These are phyloP conservation scores for Kuschelorhynchus macadamiae DNA, from an alignment of 2,888 invertebrate genomes.

Conservation along the genomic window DNA sequence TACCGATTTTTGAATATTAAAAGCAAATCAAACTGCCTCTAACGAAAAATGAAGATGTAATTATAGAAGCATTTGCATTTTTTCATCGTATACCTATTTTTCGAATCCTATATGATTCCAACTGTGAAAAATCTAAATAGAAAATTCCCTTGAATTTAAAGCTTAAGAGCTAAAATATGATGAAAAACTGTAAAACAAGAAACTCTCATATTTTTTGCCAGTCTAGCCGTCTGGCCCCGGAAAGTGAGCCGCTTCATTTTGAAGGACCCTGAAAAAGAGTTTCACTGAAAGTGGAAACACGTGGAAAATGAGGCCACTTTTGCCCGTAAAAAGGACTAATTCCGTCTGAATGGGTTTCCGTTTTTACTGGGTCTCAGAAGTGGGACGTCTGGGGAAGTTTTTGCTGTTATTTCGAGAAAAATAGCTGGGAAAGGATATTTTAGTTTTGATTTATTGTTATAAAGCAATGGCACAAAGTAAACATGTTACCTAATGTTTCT, in stretches of 20 bases:
- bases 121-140: too few species aligned
- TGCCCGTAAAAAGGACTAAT: slow-evolving; percentile 9
- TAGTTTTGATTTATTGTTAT: too few species aligned
- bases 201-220: slow-evolving; percentile 34
- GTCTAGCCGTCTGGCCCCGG: slow-evolving; percentile 45
- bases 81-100: too few species aligned
- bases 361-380: slow-evolving; percentile 30
- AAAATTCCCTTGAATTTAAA: too few species aligned
- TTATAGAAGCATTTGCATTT: too few species aligned
- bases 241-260: slow-evolving; percentile 15
- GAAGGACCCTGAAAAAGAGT: slow-evolving; percentile 33
- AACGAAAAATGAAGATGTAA: too few species aligned
- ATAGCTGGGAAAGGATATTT: too few species aligned
- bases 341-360: slow-evolving; percentile 28
- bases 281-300: slow-evolving; percentile 41
- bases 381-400: slow-evolving; percentile 22
- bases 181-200: background rate
- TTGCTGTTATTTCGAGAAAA: background rate
- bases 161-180: background rate
- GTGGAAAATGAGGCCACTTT: slow-evolving; percentile 41
- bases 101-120: too few species aligned
- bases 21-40: too few species aligned
- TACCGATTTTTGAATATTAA: too few species aligned
- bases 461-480: too few species aligned
- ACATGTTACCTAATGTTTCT: too few species aligned